Evolutionary conservation across 1,140 invertebrate genomes (phyloP), one percentile per base, ranked within the genome.

Genomic region (Cotesia typhae): DNA sequence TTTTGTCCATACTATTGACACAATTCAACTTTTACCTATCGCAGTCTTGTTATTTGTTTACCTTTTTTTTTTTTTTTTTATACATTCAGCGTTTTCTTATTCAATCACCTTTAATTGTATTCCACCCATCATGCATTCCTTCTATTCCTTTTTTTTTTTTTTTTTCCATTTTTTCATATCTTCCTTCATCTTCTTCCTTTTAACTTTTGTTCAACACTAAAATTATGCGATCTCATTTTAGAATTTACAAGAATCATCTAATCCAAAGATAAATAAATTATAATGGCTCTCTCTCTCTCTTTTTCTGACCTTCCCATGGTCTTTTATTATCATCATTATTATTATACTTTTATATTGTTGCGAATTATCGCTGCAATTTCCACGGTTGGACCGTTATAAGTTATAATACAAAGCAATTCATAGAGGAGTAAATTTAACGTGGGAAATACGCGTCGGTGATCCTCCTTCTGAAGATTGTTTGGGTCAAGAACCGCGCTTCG

Each of bases 401-500:
- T 53, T 28, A 51, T 36, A 47, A 38, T 37, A 63, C 60, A 36
- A 63, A 38, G 41, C 38, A 60, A 57, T 65, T 72, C 55, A 51
- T 57, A 60, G 12, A 6, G 70, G 51, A 60, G 70, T 68, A 60
- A 68, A 74, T 71, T 63, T 69, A 74, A 70, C 70, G 73, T 74
- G 73, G 73, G 73, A 74, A 74, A 65, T 38, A 51, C 61, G 47
- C 52, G 35, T 60, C 66, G 38, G 51, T 61, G 52, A 66, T 66
- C 57, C 61, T 66, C 38, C 41, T 47, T 10, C 6, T 47, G 64
- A 67, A 53, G 57, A 67, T 67, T 72, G 47, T 71, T 59, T 74
- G 70, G 73, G 73, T 74, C 69, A 74, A 74, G 73, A 74, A 74
- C 73, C 73, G 60, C 59, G 14, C 41, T 47, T 10, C 6, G 5